Base-by-base conservation (phyloP, 92 coral and sea anemone genomes). In the Isaurus tuberculatus region DNA sequence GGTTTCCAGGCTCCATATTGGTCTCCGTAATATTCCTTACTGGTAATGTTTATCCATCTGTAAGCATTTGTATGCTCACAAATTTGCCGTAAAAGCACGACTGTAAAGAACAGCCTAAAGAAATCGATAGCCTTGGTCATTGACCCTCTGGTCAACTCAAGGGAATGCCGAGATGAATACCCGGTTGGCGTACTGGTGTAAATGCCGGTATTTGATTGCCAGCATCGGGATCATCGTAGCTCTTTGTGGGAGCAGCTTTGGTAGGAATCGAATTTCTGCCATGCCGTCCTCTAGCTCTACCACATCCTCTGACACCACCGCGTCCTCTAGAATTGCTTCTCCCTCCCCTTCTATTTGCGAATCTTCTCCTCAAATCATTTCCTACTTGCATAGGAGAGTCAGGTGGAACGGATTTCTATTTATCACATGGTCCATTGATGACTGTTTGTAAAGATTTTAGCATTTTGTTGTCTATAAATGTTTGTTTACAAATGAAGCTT, bases 151-250 rank as follows among this genome's bases (percentile, higher is more conserved):
- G 4, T 19, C 30, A 89, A 22, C n/a, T 19, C 30, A 89, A 22
- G 22, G 37, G 51, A 2, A 23, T 28, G 8, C 68, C 72, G 43
- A 92, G 55, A 51, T 89, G 91, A 15, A 84, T 48, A 30, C 90
- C 95, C 10, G 85, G 53, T 34, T 84, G 87, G 30, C 86, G 89
- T 26, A 19, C 70, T 43, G 95, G 92, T 64, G 60, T 73, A 44
- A 92, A 92, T 16, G 83, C 46, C 26, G 91, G 91, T 8, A 92
- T 26, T 20, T 51, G 75, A 61, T 75, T 88, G n/a, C 83, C 86
- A 64, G 57, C 51, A 81, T 88, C 89, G 8, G 61, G 65, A 28
- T 84, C 90, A 58, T 65, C 81, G 79, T 83, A 87, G 65, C 91
- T 84, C 58, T 90, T 67, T 70, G n/a, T 14, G 36, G 67, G 17